Conservation (phyloP, 1,140 invertebrate species). For the Heliconius nattereri region DNA sequence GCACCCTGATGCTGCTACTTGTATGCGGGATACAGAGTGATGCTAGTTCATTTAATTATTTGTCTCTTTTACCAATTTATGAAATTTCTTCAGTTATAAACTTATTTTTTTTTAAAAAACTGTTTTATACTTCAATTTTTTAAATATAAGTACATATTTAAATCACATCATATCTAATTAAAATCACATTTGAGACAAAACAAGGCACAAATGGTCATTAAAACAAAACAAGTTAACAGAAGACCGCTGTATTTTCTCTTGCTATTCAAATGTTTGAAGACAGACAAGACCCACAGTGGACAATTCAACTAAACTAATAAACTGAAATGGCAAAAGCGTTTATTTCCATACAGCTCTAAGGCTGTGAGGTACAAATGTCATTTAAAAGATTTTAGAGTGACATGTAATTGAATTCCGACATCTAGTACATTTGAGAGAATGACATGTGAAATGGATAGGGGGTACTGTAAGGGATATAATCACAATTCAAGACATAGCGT, state of each 20-base stretch:
- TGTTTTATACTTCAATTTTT: too few relatives aligned
- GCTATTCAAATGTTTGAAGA: slow-evolving; percentile 10
- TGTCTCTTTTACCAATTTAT: too few relatives aligned
- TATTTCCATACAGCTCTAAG: slow-evolving; percentile 21
- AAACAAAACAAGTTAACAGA: slow-evolving; percentile 10
- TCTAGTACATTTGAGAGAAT: slow-evolving; percentile 26
- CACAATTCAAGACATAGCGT: background rate
- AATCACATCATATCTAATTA: background rate
- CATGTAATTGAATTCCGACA: slow-evolving; percentile 41
- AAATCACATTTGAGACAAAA: background rate
- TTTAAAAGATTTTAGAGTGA: slow-evolving; percentile 12
- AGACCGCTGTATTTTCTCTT: background rate
- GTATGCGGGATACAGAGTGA: too few relatives aligned
- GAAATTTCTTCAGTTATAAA: too few relatives aligned
- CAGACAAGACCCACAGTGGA: slow-evolving; percentile 7
- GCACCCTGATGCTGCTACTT: too few relatives aligned
- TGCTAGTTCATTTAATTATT: too few relatives aligned
- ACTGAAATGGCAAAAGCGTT: background rate
- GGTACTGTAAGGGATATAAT: slow-evolving; percentile 39
- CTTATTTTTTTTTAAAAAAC: too few relatives aligned
- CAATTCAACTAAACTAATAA: slow-evolving; percentile 12
- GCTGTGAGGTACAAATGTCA: slow-evolving; percentile 26
- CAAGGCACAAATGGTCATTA: background rate
- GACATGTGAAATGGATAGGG: slow-evolving; percentile 27
- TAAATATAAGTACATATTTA: background rate